A percentile compares a stretch with the other conserved stretches of the same genome.
Conservation (phyloP, 2,113 vertebrate species). For the Pterocles burchelli region DNA sequence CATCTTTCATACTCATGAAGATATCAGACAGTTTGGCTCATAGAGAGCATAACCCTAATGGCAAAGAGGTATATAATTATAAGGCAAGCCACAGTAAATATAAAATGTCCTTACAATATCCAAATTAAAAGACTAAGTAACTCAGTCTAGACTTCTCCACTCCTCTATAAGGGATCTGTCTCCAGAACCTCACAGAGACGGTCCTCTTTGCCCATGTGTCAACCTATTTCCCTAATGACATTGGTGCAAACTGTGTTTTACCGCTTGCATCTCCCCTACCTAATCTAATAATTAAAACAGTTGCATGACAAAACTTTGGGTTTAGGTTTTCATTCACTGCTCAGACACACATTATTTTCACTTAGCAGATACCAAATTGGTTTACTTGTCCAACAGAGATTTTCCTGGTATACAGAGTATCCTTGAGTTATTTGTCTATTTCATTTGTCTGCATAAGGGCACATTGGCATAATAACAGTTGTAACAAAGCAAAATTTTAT, state of each 20-base stretch:
- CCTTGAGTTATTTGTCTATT: neutral
- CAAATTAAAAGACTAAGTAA: conserved; percentile 18
- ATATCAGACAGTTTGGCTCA: neutral
- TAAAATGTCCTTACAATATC: neutral
- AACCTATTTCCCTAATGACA: neutral
- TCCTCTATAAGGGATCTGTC: neutral
- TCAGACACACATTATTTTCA: neutral
- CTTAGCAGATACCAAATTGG: neutral
- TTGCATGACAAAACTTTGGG: neutral
- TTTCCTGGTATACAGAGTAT: neutral
- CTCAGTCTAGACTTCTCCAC: neutral
- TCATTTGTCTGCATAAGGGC: neutral
- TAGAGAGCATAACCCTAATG: neutral
- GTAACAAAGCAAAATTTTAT: neutral
- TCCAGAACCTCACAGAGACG: neutral
- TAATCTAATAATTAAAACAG: neutral
- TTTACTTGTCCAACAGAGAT: neutral
- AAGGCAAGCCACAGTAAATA: neutral
- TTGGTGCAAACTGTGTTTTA: neutral
- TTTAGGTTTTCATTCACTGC: neutral
- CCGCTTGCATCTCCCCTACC: fast-evolving
- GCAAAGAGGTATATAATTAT: neutral
- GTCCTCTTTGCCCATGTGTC: neutral
- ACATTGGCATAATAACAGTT: neutral
- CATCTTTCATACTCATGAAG: neutral